Percentiles rank a stretch among this genome's conserved stretches.
Evolutionary conservation across 2,797 vertebrate species (phyloP).

Genomic region (Cossypha polioptera): DNA sequence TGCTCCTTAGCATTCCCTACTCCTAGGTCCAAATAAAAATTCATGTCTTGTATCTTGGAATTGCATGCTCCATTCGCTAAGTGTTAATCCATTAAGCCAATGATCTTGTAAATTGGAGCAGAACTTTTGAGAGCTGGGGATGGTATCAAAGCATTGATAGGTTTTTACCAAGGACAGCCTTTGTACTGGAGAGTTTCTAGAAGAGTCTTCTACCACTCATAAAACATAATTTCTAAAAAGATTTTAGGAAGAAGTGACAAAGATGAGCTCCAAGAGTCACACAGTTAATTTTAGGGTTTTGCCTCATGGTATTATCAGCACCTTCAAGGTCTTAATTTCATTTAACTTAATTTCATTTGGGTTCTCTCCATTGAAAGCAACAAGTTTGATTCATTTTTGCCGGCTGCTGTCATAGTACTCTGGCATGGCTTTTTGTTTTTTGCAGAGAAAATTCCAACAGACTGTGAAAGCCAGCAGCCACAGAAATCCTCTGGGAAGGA

Average conservation of each 20-base stretch:
- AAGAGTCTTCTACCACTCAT: neutral
- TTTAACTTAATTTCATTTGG: neutral
- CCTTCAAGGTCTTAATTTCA: neutral
- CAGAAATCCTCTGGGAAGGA: neutral
- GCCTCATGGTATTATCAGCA: neutral
- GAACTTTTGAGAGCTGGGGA: neutral
- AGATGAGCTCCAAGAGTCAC: neutral
- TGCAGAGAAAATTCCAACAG: neutral
- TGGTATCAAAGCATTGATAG: neutral
- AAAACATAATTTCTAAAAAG: neutral
- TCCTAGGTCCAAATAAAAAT: neutral
- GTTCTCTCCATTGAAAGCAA: neutral
- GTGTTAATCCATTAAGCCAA: constrained; percentile 23
- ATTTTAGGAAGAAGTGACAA: neutral
- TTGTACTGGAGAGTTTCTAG: neutral
- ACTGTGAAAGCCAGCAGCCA: neutral
- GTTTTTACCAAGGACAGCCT: neutral
- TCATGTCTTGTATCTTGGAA: neutral
- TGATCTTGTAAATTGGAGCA: constrained; percentile 16
- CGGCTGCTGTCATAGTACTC: neutral
- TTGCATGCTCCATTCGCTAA: neutral
- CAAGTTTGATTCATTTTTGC: neutral
- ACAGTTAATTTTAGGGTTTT: neutral
- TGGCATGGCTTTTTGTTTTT: neutral
- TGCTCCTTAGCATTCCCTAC: neutral